Evolutionary conservation across 2,888 invertebrate species (phyloP), one percentile per base, ranked within the genome.

Genomic region (Dorcus parallelipipedus): DNA sequence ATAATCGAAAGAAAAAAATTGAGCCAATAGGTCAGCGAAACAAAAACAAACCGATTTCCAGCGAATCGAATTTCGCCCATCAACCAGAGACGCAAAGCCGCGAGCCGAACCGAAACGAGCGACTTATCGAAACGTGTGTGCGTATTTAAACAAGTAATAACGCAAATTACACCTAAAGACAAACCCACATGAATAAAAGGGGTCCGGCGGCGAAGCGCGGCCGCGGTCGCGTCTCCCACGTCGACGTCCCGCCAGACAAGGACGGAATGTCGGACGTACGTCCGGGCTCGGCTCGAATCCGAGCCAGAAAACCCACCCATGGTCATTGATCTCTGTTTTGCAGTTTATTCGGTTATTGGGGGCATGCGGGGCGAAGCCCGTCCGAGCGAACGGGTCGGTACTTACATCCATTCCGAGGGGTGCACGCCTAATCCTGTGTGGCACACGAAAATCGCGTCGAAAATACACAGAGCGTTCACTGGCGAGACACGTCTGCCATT

Each of bases 311-410:
- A 74, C 77, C 76, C 76, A 76, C 77, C 78, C 76, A 76, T 78
- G 77, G 78, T 77, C 77, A 78, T 78, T 77, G 77, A 78, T 78
- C 78, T 72, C 65, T 64, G 66, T 70, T 71, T 71, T 68, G 57
- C 57, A 57, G 52, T 49, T 50, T 56, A 56, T 52, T 55, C 52
- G 59, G 53, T 56, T 60, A 62, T 57, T 60, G 59, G 40, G 54
- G 14, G 14, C 9, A n/a, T 17, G 26, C 8, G n/a, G 39, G 9
- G 33, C 39, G 51, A 43, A 38, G 42, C 41, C 43, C 9, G 9
- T 49, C 47, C 47, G 33, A 14, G 14, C 40, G 49, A 54, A 45
- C 33, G 23, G 10, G 45, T 42, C 26, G 40, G 56, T 62, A 62
- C 64, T 60, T 50, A 64, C 64, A 62, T 62, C 60, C 64, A 64